Conservation (phyloP, 1,140 invertebrate species). For the Aplysia californica region DNA sequence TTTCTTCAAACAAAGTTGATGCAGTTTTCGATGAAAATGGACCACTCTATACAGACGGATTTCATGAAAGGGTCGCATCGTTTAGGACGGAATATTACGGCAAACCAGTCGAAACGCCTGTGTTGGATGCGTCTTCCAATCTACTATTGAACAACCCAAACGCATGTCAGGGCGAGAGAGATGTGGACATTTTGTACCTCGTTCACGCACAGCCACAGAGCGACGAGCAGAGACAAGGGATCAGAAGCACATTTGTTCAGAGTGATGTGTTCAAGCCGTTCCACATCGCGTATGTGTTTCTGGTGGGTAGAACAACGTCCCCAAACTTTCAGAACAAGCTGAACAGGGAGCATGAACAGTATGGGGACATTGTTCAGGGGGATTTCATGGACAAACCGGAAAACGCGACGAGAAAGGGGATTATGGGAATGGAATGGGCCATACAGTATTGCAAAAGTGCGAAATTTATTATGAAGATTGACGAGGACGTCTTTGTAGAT, state of each 20-base stretch:
- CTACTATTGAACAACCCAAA: conserved; percentile 20
- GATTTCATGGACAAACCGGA: conserved; percentile 49
- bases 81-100: conserved; percentile 10
- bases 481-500: conserved; percentile 88
- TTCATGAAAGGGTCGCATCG: background rate
- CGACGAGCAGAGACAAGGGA: background rate
- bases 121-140: too few relatives aligned
- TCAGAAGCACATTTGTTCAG: background rate
- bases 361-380: conserved; percentile 51
- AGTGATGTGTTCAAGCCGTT: background rate
- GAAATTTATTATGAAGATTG: conserved; percentile 84
- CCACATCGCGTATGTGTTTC: conserved; percentile 70
- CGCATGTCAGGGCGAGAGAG: background rate
- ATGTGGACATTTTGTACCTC: conserved; percentile 7
- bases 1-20: background rate
- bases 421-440: conserved; percentile 87
- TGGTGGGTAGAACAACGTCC: conserved; percentile 71
- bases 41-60: conserved; percentile 1
- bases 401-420: conserved; percentile 70
- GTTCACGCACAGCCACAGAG: conserved; percentile 3
- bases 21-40: background rate
- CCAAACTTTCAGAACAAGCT: conserved; percentile 36
- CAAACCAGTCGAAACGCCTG: background rate
- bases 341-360: conserved; percentile 32
- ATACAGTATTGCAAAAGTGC: conserved; percentile 74